Evolutionary conservation across 2,113 vertebrate genomes (phyloP), one percentile per base, ranked within the genome.

Genomic region (Cololabis saira): DNA sequence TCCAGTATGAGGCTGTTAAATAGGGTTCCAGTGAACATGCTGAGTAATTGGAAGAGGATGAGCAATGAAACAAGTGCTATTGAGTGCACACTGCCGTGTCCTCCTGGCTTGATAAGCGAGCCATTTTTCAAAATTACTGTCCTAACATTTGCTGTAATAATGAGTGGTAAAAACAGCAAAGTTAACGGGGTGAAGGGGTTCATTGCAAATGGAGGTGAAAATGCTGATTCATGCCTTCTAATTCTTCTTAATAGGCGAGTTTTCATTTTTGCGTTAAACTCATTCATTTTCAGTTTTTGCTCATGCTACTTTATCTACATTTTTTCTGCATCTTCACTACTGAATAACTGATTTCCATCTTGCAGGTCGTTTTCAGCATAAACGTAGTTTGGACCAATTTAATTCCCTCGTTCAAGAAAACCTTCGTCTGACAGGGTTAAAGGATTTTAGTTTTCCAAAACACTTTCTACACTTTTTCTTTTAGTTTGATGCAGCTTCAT

Each of bases 11-110:
- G 71, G 77, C 82, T 87, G 74, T 87, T 92, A 89, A 85, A 90
- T 85, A 83, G 85, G 85, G 81, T 82, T 88, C 58, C 86, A 83
- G 85, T 78, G 82, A 89, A 90, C 90, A 89, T 84, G 87, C 73
- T 5, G 72, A 79, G 87, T 93, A 88, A 92, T 91, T 92, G 89
- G 87, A 87, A 86, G 74, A 71, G 76, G 81, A 83, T 90, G 87
- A 87, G 80, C 61, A 79, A 90, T 85, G 80, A 85, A 82, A 76
- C 64, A 48, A 61, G 74, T 42, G 70, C 71, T 76, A 73, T 71
- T 75, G 61, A 73, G 80, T 71, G 75, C 80, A 72, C 81, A 85
- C 74, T 74, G 66, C 71, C 37, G 61, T 84, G 73, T 84, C 76
- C 83, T 70, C 69, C 60, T 81, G 59, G 56, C 81, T 80, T 75